Evolutionary conservation across 2,113 vertebrate genomes (phyloP).

Genomic region (Pongo pygmaeus): DNA sequence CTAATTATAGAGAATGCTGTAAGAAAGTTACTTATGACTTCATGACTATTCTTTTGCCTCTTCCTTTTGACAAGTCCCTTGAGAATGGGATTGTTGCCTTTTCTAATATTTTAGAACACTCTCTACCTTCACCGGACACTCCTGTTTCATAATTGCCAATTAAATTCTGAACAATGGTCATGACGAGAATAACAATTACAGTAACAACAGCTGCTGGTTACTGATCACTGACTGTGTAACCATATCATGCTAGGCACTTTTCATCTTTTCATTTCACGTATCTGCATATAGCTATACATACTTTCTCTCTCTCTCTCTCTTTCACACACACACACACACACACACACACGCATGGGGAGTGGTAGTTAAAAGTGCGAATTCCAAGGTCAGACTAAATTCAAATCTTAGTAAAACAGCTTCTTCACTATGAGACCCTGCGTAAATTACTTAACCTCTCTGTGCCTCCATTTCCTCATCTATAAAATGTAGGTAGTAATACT

Average conservation of each 20-base stretch:
- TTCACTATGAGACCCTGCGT: neutral
- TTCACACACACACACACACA: neutral
- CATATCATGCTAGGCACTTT: neutral
- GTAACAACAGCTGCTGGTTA: neutral
- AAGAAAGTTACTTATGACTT: neutral
- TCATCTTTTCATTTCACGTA: neutral
- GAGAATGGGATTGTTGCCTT: neutral
- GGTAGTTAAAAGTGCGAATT: neutral
- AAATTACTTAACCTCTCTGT: neutral
- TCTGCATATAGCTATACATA: neutral
- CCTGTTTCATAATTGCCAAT: neutral
- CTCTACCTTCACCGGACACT: neutral
- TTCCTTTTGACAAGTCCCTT: neutral
- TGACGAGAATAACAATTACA: neutral
- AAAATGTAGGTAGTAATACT: neutral
- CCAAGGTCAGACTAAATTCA: neutral
- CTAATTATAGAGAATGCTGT: constrained; percentile 5
- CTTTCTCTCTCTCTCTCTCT: neutral
- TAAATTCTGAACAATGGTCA: neutral
- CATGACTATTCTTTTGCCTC: neutral
- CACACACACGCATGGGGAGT: neutral
- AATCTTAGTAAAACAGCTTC: neutral
- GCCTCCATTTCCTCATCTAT: neutral
- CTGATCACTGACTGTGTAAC: neutral
- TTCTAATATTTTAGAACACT: neutral